phyloP scores from a whole-genome alignment of 1,140 invertebrate genomes.

The Cardiocondyla obscurior region DNA sequence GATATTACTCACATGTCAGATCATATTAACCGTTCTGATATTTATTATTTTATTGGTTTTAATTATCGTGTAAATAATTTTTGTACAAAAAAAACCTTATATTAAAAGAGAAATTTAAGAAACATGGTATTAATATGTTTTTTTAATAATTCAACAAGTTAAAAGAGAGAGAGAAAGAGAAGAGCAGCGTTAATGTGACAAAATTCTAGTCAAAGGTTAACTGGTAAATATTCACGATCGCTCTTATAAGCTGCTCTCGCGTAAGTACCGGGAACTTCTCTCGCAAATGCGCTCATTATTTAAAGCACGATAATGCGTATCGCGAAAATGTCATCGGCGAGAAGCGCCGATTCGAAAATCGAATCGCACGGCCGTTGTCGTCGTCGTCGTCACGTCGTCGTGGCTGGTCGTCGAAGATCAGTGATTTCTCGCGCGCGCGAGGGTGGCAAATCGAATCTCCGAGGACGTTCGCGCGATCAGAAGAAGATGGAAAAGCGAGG shows the following conservation, averaged over 20 bases:
- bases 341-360: slow-evolving; percentile 34
- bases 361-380: slow-evolving; percentile 9
- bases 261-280: not conserved
- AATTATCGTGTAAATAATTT: not conserved
- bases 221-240: not conserved
- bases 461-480: slow-evolving; percentile 51
- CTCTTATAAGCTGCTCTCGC: not conserved
- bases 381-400: not conserved
- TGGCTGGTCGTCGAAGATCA: slow-evolving; percentile 37
- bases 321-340: not conserved
- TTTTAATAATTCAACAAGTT: not conserved
- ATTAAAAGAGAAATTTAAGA: not conserved
- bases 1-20: not conserved
- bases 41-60: not conserved
- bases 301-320: not conserved
- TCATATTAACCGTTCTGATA: not conserved
- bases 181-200: not conserved
- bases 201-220: slow-evolving; percentile 4
- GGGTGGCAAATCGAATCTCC: slow-evolving; percentile 53
- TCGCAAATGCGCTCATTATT: slow-evolving; percentile 18
- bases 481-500: slow-evolving; percentile 54
- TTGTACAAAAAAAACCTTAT: not conserved
- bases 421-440: slow-evolving; percentile 53
- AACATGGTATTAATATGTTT: not conserved
- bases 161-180: not conserved